Evolutionary conservation across 1,140 invertebrate genomes (phyloP).

Genomic region (Goniozus legneri): DNA sequence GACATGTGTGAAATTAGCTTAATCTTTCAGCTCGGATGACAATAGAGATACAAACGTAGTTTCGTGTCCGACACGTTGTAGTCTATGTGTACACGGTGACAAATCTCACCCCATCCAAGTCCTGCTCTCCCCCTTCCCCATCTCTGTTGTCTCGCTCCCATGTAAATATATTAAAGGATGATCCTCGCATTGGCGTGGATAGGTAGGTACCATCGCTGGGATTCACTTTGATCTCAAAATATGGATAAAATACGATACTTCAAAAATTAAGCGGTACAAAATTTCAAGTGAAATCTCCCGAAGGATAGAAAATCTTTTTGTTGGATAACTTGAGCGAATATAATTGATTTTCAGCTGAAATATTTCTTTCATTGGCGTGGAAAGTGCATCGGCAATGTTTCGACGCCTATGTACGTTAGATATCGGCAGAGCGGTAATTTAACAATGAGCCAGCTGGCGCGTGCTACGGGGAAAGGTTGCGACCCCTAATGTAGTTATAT

Average conservation of each 20-base stretch:
- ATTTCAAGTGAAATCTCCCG: no score
- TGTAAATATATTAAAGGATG: slow-evolving; percentile 56
- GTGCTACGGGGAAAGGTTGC: slow-evolving; percentile 47
- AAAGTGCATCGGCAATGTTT: slow-evolving; percentile 6
- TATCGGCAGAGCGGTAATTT: slow-evolving; percentile 51
- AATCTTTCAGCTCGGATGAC: slow-evolving; percentile 55
- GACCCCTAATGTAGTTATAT: slow-evolving; percentile 53
- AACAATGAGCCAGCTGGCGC: slow-evolving; percentile 57
- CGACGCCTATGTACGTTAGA: slow-evolving; percentile 32
- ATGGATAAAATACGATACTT: no score
- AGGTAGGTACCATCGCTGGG: no score
- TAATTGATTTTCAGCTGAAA: no score
- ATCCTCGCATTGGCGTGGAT: slow-evolving; percentile 47
- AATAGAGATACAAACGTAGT: slow-evolving; percentile 51
- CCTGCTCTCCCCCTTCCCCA: slow-evolving; percentile 29
- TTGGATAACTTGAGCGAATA: no score
- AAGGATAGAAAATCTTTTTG: no score
- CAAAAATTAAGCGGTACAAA: no score
- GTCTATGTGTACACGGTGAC: slow-evolving; percentile 38
- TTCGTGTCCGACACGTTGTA: slow-evolving; percentile 46
- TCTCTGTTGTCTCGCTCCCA: slow-evolving; percentile 35
- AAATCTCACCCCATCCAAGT: slow-evolving; percentile 47
- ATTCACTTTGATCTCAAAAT: no score
- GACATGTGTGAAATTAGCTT: slow-evolving; percentile 58
- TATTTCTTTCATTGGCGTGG: no score